Evolutionary conservation across 2,113 vertebrate genomes (phyloP), one percentile per base, ranked within the genome.

Genomic region (Gulo gulo): DNA sequence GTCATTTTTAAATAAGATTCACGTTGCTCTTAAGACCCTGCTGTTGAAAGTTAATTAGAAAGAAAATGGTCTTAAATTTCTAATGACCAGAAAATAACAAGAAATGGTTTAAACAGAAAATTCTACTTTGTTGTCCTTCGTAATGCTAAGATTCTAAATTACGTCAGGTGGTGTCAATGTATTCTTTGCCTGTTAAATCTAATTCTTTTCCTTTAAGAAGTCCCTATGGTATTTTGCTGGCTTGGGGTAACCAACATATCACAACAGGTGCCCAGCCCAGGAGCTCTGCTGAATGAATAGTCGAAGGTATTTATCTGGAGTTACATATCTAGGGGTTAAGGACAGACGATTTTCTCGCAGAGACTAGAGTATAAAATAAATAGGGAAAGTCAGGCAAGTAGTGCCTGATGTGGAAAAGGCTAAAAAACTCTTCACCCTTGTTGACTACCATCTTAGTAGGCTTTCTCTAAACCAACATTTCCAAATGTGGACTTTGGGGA

Each of bases 201-300:
- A 95, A 69, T 97, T 97, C 26, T 95, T 98, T 97, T 90, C 90
- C 97, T 97, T 97, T 97, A 11, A 78, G 61, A 97, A 94, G 23
- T 69, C 98, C 98, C 97, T 98, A 91, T 88, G 94, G 76, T 97
- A 89, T 97, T 98, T 94, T 97, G 95, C 97, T 98, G 97, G 93
- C 91, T 98, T 97, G 81, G 85, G 90, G 67, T 97, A 98, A 98
- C 91, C 95, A 98, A 93, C 96, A 96, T 97, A 97, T 95, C 96
- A 97, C 82, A 45, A 76, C 3, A 52, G 13, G 4, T 4, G 3
- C 16, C 10, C 57, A 7, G 26, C 26, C 94, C 47, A 93, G 97
- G 94, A 47, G 0, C 61, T 93, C 96, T 98, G 97, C 94, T 98
- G 97, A 98, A 97, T 95, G 95, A 92, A 97, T 4, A n/a, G 4